Percentiles rank a stretch among this genome's conserved stretches.
Conservation (phyloP, 2,888 invertebrate species). For the Atrina japonica region DNA sequence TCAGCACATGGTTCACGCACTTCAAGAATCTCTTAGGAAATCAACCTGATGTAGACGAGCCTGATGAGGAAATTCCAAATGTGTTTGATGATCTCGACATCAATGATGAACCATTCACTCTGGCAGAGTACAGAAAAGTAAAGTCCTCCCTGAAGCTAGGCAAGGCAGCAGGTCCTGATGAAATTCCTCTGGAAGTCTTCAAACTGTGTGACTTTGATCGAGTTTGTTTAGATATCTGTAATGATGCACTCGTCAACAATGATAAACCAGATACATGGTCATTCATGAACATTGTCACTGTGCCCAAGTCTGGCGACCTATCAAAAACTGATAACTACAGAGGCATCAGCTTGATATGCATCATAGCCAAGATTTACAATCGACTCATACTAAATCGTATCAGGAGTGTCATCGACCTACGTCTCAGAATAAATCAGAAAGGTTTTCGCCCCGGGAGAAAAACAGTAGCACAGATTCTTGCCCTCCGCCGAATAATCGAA, state of each 20-base stretch:
- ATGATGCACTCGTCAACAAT: too few species aligned
- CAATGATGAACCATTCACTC: conserved; percentile 14
- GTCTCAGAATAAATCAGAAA: conserved; percentile 10
- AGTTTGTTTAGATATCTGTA: neutral
- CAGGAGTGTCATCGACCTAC: conserved; percentile 9
- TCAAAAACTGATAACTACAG: conserved; percentile 14
- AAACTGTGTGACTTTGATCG: conserved; percentile 8
- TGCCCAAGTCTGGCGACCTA: too few species aligned
- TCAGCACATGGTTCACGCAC: conserved; percentile 14
- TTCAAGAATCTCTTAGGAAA: too few species aligned
- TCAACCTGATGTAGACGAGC: too few species aligned
- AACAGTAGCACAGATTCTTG: conserved; percentile 9
- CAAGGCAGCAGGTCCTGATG: conserved; percentile 6
- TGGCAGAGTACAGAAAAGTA: conserved; percentile 5
- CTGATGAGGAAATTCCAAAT: too few species aligned
- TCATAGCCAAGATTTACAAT: neutral
- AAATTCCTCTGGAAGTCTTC: neutral
- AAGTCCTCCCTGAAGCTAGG: conserved; percentile 11
- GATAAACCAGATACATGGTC: too few species aligned
- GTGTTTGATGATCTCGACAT: too few species aligned
- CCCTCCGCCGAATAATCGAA: conserved; percentile 7
- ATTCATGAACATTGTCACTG: too few species aligned
- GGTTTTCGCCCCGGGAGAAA: conserved; percentile 7
- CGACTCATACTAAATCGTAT: neutral
- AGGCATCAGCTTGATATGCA: neutral